A percentile compares a stretch with the other conserved stretches of the same genome.
Conservation (phyloP, 1,140 invertebrate species). For the Tetragonula clypearis region DNA sequence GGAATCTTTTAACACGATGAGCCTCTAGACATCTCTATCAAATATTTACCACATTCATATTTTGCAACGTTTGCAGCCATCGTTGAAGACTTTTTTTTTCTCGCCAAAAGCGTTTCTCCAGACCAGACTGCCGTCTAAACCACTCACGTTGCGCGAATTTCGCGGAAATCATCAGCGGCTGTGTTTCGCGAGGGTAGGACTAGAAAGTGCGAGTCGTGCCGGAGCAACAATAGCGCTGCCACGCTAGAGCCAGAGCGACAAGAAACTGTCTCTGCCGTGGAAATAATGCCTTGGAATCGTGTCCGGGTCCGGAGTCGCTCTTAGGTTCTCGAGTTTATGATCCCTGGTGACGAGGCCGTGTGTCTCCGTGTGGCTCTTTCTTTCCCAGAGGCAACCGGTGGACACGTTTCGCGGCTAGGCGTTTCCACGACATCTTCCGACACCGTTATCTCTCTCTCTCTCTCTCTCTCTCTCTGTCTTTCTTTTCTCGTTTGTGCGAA, state of each 20-base stretch:
- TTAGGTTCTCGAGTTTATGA: slow-evolving; percentile 39
- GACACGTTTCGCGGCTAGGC: not conserved
- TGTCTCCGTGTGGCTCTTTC: slow-evolving; percentile 6
- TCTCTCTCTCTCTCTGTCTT: not conserved
- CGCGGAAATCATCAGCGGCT: slow-evolving; percentile 31
- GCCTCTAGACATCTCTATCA: too few relatives aligned
- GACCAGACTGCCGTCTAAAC: too few relatives aligned
- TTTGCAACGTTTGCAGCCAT: too few relatives aligned
- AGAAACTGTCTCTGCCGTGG: slow-evolving; percentile 22
- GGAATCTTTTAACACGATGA: too few relatives aligned
- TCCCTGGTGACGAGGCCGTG: slow-evolving; percentile 15
- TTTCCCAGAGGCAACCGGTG: not conserved
- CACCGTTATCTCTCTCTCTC: slow-evolving; percentile 2
- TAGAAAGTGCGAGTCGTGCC: slow-evolving; percentile 59
- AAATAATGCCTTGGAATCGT: slow-evolving; percentile 36
- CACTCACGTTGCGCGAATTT: not conserved
- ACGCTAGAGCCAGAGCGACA: slow-evolving; percentile 26
- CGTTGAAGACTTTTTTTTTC: too few relatives aligned
- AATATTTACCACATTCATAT: too few relatives aligned
- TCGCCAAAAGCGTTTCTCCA: too few relatives aligned
- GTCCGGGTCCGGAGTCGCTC: slow-evolving; percentile 29
- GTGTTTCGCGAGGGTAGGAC: slow-evolving; percentile 25
- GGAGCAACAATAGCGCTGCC: slow-evolving; percentile 42
- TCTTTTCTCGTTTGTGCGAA: not conserved
- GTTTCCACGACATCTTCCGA: not conserved